These are phyloP conservation scores for Channallabes apus DNA, from an alignment of 2,797 vertebrate species.

Conservation along the genomic window DNA sequence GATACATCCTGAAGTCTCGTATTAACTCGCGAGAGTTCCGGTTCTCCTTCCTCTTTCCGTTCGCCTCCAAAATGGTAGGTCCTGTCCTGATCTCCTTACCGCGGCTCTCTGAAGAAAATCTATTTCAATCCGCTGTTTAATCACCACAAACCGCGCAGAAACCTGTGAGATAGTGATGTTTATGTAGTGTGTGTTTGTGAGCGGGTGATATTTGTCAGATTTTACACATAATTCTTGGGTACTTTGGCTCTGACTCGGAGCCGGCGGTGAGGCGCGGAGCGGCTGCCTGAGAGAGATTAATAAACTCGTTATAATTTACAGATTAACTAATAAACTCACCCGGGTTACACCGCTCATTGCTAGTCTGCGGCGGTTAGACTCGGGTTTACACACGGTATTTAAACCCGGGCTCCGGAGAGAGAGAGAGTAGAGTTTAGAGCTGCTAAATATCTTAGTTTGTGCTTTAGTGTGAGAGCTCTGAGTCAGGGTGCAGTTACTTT, in stretches of 20 bases:
- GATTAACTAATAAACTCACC: too few relatives aligned
- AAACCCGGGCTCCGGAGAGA: too few relatives aligned
- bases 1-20: slow-evolving; percentile 63
- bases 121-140: slow-evolving; percentile 59
- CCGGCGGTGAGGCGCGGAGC: not conserved
- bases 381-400: too few relatives aligned
- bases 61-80: slow-evolving; percentile 78
- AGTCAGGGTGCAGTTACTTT: not conserved
- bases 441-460: not conserved
- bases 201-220: not conserved
- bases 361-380: not conserved
- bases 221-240: not conserved
- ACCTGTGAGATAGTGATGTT: not conserved
- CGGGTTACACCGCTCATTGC: not conserved
- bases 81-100: not conserved
- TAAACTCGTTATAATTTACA: too few relatives aligned
- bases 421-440: not conserved
- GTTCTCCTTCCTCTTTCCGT: slow-evolving; percentile 72
- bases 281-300: not conserved
- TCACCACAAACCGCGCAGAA: not conserved
- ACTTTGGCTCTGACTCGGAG: not conserved
- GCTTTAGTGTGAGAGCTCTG: too few relatives aligned
- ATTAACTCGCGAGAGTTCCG: slow-evolving; percentile 71
- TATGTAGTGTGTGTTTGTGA: not conserved
- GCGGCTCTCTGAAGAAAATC: slow-evolving; percentile 58